Evolutionary conservation across 2,888 invertebrate species (phyloP).

Genomic region (Latrodectus elegans): DNA sequence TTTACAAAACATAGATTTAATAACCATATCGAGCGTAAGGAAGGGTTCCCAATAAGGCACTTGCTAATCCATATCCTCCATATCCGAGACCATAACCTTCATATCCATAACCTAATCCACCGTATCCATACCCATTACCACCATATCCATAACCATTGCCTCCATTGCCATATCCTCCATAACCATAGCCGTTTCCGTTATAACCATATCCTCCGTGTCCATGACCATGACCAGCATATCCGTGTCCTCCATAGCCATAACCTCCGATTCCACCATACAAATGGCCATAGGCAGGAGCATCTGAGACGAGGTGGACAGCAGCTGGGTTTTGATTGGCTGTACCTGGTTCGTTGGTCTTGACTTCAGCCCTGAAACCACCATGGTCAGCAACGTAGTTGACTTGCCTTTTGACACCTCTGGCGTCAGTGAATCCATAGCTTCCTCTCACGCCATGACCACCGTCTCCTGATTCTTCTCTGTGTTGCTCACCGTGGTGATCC

Average conservation of each 20-base stretch:
- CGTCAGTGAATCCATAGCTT: slow-evolving; percentile 47
- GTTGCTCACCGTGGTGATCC: slow-evolving; percentile 40
- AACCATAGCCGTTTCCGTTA: neutral
- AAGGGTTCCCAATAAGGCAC: neutral
- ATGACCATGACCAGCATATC: slow-evolving; percentile 21
- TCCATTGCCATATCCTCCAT: neutral
- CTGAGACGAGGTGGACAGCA: slow-evolving; percentile 26
- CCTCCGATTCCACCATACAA: slow-evolving; percentile 18
- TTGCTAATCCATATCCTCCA: neutral
- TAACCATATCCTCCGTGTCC: neutral
- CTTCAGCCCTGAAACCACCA: slow-evolving; percentile 36
- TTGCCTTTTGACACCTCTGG: slow-evolving; percentile 22
- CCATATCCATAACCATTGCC: neutral
- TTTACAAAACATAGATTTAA: neutral
- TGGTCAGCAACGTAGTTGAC: slow-evolving; percentile 44
- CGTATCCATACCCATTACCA: neutral
- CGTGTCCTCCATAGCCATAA: slow-evolving; percentile 17
- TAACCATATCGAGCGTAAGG: neutral
- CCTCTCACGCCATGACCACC: slow-evolving; percentile 29
- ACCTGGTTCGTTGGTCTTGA: slow-evolving; percentile 50
- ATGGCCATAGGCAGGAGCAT: slow-evolving; percentile 2
- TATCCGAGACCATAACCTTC: slow-evolving; percentile 3
- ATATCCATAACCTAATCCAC: slow-evolving; percentile 6
- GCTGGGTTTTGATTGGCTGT: slow-evolving; percentile 37
- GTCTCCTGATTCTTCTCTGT: slow-evolving; percentile 29